A percentile compares a stretch with the other conserved stretches of the same genome.
phyloP scores from a whole-genome alignment of 2,888 invertebrate species.

The Silvanus unidentatus region DNA sequence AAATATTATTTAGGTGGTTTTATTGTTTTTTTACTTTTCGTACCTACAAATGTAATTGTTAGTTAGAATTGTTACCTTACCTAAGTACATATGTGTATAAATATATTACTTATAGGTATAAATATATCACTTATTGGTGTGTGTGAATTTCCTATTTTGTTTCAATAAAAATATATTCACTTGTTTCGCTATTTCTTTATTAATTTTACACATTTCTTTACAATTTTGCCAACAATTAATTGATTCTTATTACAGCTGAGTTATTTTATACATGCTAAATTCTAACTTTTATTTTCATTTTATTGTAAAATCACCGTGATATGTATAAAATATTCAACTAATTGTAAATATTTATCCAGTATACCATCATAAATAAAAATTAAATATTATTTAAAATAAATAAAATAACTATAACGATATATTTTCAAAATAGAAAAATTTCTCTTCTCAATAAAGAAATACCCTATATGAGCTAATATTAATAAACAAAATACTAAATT shows the following conservation, averaged over 20 bases:
- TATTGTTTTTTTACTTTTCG: too few relatives aligned
- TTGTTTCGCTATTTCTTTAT: constrained; percentile 17
- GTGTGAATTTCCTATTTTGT: too few relatives aligned
- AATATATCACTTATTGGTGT: background rate
- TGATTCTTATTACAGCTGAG: constrained; percentile 13
- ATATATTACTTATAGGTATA: too few relatives aligned
- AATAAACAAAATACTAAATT: too few relatives aligned
- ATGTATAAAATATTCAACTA: constrained; percentile 19
- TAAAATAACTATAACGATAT: constrained; percentile 5
- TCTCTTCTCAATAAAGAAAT: too few relatives aligned
- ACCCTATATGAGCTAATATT: too few relatives aligned
- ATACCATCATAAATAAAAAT: background rate
- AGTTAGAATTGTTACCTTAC: too few relatives aligned
- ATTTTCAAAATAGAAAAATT: too few relatives aligned
- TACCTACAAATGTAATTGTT: too few relatives aligned
- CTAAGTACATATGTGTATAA: too few relatives aligned
- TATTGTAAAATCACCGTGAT: constrained; percentile 18
- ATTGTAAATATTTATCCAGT: background rate
- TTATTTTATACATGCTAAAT: constrained; percentile 9
- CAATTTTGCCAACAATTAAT: constrained; percentile 19
- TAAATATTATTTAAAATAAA: background rate
- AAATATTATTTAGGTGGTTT: constrained; percentile 7
- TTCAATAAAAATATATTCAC: background rate
- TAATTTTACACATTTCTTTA: constrained; percentile 24
- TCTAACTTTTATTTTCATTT: constrained; percentile 6